phyloP scores from a whole-genome alignment of 2,797 vertebrate genomes.

The Odontamblyopus lacepedii region DNA sequence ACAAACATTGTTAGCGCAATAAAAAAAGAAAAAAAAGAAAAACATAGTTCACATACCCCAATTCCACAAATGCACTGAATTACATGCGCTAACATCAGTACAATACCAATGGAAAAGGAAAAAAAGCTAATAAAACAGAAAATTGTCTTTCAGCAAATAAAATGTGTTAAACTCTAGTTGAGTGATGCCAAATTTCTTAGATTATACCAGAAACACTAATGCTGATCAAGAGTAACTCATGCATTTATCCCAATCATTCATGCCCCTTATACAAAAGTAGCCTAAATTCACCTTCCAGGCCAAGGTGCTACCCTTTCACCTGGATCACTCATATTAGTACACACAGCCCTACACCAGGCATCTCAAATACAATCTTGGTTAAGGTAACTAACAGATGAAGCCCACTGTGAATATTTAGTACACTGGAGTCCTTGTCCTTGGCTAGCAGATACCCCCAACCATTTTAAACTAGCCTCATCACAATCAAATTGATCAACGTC shows the following conservation, averaged over 20 bases:
- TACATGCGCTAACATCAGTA: conserved; percentile 79
- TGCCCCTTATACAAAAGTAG: conserved; percentile 72
- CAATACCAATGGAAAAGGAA: conserved; percentile 81
- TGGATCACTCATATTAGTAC: conserved; percentile 36
- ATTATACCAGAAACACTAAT: conserved; percentile 80
- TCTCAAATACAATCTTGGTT: conserved; percentile 43
- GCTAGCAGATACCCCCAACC: conserved; percentile 50
- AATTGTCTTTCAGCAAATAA: conserved; percentile 88
- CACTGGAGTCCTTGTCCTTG: conserved; percentile 47
- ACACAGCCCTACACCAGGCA: conserved; percentile 51
- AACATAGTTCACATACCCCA: conserved; percentile 68
- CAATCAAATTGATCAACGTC: conserved; percentile 54
- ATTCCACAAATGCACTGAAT: conserved; percentile 83
- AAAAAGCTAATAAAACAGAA: conserved; percentile 53
- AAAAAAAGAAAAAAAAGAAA: conserved; percentile 33
- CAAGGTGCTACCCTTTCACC: conserved; percentile 42
- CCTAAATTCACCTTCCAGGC: conserved; percentile 66
- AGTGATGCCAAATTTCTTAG: conserved; percentile 78
- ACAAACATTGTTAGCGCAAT: conserved; percentile 64
- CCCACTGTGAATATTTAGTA: conserved; percentile 37
- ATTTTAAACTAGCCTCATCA: conserved; percentile 42
- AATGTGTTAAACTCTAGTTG: conserved; percentile 86
- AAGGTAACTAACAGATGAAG: conserved; percentile 52
- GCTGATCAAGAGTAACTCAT: conserved; percentile 86
- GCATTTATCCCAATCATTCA: conserved; percentile 91